A percentile compares a stretch with the other conserved stretches of the same genome.
Evolutionary conservation across 1,140 invertebrate species (phyloP).

Genomic region (Ceratosolen solmsi): DNA sequence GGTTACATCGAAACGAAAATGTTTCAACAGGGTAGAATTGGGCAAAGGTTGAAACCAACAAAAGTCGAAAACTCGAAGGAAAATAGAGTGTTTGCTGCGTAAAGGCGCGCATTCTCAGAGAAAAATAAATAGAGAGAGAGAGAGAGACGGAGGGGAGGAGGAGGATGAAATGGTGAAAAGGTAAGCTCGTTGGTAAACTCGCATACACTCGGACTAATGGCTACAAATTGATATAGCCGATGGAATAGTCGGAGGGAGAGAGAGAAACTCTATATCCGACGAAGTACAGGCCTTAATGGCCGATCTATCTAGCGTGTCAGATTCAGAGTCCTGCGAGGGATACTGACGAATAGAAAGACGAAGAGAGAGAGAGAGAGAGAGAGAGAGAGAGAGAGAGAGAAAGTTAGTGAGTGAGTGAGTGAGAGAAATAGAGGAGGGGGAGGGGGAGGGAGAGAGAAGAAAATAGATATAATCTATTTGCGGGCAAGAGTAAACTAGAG

Average conservation of each 20-base stretch:
- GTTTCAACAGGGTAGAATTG: not conserved
- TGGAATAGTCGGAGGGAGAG: slow-evolving; percentile 18
- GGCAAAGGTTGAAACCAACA: too few relatives aligned
- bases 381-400: not conserved
- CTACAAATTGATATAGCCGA: slow-evolving; percentile 51
- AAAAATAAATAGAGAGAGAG: not conserved
- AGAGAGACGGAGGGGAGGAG: not conserved
- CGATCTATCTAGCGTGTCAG: slow-evolving; percentile 50
- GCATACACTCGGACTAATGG: slow-evolving; percentile 42
- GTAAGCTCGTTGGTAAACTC: slow-evolving; percentile 5
- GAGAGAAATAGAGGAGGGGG: not conserved
- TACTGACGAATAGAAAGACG: not conserved
- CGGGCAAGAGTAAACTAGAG: not conserved
- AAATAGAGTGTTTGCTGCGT: not conserved
- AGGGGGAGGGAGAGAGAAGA: not conserved
- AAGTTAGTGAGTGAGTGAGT: not conserved
- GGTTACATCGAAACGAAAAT: slow-evolving; percentile 25
- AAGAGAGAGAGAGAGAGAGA: not conserved
- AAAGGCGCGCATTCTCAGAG: not conserved
- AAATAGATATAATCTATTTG: too few relatives aligned
- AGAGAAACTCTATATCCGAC: slow-evolving; percentile 33
- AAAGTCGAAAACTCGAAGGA: slow-evolving; percentile 3
- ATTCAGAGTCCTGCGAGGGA: slow-evolving; percentile 31
- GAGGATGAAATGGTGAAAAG: not conserved
- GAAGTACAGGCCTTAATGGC: slow-evolving; percentile 42